A percentile compares a stretch with the other conserved stretches of the same genome.
phyloP scores from a whole-genome alignment of 2,888 invertebrate genomes.

The Sylvicola cinctus region DNA sequence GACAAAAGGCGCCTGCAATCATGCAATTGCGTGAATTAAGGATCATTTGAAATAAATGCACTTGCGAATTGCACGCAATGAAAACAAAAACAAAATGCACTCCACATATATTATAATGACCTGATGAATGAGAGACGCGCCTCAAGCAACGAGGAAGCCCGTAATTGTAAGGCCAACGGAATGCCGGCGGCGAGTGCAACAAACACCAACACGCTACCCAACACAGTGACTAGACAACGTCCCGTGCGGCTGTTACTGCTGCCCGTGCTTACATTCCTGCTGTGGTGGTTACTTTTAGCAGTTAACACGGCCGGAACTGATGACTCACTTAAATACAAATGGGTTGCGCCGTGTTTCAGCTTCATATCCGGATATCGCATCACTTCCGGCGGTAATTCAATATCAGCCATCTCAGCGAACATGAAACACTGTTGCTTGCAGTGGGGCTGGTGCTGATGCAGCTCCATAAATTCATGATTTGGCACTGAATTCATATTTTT shows the following conservation, averaged over 20 bases:
- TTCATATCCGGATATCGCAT: constrained; percentile 24
- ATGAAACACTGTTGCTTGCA: constrained; percentile 26
- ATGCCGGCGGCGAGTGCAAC: constrained; percentile 26
- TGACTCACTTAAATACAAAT: constrained; percentile 20
- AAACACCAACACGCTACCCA: constrained; percentile 18
- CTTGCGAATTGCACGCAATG: too few relatives aligned
- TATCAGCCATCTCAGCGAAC: constrained; percentile 25
- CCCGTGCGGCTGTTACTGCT: constrained; percentile 10
- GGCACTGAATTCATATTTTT: constrained; percentile 25
- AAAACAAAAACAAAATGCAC: too few relatives aligned
- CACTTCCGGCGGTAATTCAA: constrained; percentile 24
- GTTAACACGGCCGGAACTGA: constrained; percentile 9
- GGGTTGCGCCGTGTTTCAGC: constrained; percentile 20
- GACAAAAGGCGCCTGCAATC: constrained; percentile 29
- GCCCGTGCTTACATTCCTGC: too few relatives aligned
- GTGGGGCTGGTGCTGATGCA: constrained; percentile 18
- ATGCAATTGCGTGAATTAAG: background rate
- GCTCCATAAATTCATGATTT: constrained; percentile 24
- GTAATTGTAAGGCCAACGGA: constrained; percentile 31
- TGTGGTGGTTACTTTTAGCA: background rate
- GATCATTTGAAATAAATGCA: too few relatives aligned
- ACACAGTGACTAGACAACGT: constrained; percentile 16
- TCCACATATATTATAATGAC: too few relatives aligned
- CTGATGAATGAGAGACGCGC: constrained; percentile 31
- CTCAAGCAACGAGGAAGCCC: constrained; percentile 33